Base-by-base conservation (phyloP, 1,140 invertebrate species). In the Babylonia areolata region DNA sequence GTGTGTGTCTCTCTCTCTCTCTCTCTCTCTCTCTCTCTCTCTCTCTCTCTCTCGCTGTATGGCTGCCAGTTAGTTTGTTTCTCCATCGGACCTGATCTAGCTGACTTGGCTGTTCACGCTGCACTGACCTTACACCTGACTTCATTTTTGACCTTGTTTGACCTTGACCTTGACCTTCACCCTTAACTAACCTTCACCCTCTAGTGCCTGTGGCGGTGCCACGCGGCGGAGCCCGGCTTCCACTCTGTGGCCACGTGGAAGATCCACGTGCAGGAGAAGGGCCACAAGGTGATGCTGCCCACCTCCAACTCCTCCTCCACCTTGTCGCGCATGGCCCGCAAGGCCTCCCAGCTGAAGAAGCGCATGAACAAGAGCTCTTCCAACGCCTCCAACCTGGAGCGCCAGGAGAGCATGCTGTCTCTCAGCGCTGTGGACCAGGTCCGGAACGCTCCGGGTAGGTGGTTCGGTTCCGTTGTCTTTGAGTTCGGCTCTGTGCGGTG, bases 201-300 rank as follows among this genome's bases (percentile, higher is more conserved):
- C 91, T 98, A 99, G 94, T 98, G 98, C 90, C 95, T 99, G 75
- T 99, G 98, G 98, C 95, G 98, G 87, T 99, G 98, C 94, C 98
- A 98, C 95, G 98, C 98, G 39, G 93, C 94, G 1, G 92, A 94
- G 31, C 90, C 93, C 12, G 87, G 85, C 1, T 93, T 91, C 28
- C 91, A 92, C 75, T 94, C 92, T 17, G 87, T 91, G 58, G 94
- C 94, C 15, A 95, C 94, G 0, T 95, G 94, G 94, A 92, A 93
- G 81, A 93, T 94, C 46, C 93, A 95, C 86, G 91, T 92, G 12
- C 92, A 94, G 85, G 93, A 93, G 46, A 87, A 90, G 42, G 88
- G 85, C 73, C 85, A 87, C 40, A 88, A 90, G 39, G 23, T 80
- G 1, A 82, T 73, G 3, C 17, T 85, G 73, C 86, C 81, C 35